A percentile compares a stretch with the other conserved stretches of the same genome.
Evolutionary conservation across 2,888 invertebrate genomes (phyloP).

Genomic region (Synergus umbraculus): DNA sequence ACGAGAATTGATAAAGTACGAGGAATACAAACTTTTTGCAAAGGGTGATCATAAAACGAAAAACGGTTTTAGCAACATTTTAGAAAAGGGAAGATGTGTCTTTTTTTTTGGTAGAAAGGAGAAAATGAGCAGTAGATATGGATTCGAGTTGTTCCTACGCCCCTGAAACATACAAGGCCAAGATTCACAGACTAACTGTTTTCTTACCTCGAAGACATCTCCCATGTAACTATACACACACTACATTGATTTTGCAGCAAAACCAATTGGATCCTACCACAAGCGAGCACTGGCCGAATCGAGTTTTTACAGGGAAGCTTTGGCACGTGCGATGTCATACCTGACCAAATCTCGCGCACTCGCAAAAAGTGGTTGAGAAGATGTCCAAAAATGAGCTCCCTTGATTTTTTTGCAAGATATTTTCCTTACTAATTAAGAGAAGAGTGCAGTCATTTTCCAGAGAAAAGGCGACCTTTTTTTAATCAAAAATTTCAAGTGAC

Average conservation of each 20-base stretch:
- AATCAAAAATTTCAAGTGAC: background rate
- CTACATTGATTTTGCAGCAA: conserved; percentile 16
- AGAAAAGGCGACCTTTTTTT: background rate
- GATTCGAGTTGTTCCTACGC: background rate
- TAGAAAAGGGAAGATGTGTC: too few relatives aligned
- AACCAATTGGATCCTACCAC: conserved; percentile 20
- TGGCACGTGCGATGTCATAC: conserved; percentile 17
- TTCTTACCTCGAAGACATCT: background rate
- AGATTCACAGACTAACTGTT: conserved; percentile 12
- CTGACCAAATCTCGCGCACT: conserved; percentile 5
- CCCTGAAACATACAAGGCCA: conserved; percentile 18
- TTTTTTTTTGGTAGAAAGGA: too few relatives aligned
- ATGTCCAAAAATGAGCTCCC: conserved; percentile 7
- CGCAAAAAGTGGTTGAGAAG: conserved; percentile 1
- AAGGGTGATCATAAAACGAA: too few relatives aligned
- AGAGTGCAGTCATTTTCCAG: background rate
- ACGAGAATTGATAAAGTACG: too few relatives aligned
- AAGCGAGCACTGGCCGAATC: conserved; percentile 19
- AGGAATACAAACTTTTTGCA: too few relatives aligned
- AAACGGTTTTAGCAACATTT: too few relatives aligned
- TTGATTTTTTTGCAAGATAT: background rate
- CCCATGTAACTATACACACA: conserved; percentile 2
- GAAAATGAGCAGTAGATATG: too few relatives aligned
- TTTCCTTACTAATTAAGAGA: background rate
- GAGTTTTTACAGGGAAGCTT: conserved; percentile 6